Percentiles rank a stretch among this genome's conserved stretches.
These are phyloP conservation scores for Sturnira hondurensis DNA, from an alignment of 2,113 vertebrate species.

Conservation along the genomic window DNA sequence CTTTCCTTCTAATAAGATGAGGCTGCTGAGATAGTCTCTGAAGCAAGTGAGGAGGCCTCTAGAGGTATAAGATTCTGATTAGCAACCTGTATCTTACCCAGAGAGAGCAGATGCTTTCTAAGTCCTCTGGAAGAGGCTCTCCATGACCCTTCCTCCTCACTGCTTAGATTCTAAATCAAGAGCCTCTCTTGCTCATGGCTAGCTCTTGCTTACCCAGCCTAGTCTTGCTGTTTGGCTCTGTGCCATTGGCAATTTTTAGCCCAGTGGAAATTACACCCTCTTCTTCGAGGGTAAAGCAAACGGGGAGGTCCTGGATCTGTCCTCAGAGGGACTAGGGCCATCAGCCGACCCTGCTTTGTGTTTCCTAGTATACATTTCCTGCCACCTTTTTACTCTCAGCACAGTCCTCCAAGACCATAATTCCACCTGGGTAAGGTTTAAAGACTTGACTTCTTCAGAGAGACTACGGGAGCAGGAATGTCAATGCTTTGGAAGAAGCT, in stretches of 20 bases:
- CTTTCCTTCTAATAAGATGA: background rate
- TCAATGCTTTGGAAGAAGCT: background rate
- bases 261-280: conserved; percentile 32
- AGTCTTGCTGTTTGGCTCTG: background rate
- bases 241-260: conserved; percentile 33
- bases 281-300: conserved; percentile 33
- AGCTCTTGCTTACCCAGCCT: background rate
- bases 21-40: background rate
- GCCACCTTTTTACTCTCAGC: conserved; percentile 1
- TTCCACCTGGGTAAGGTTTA: conserved; percentile 25
- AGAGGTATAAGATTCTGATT: background rate
- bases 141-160: background rate
- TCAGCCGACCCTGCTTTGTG: conserved; percentile 19
- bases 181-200: background rate
- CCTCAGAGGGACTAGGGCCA: background rate
- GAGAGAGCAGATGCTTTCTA: background rate
- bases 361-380: conserved; percentile 29
- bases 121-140: background rate
- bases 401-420: background rate
- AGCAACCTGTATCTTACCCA: background rate
- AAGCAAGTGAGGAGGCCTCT: background rate
- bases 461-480: background rate
- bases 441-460: background rate
- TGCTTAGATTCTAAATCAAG: conserved; percentile 15
- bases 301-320: conserved; percentile 18